Evolutionary conservation across 2,888 invertebrate species (phyloP), one percentile per base, ranked within the genome.

Genomic region (Ectobius pallidus): DNA sequence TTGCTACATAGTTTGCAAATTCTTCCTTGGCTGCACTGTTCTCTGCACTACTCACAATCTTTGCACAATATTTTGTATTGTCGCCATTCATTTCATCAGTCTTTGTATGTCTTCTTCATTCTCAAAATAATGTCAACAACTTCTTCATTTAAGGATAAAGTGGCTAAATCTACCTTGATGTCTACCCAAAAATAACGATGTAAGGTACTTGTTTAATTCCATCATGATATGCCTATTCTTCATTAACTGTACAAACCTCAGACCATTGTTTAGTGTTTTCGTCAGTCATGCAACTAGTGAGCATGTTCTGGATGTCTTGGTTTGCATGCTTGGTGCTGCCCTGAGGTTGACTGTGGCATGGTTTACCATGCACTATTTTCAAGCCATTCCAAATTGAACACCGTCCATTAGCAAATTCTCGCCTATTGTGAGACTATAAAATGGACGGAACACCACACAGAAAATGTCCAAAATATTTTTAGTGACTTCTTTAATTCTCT

Each of bases 321-420:
- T 49, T 49, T n/a, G 49, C n/a, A 49, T n/a, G n/a, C 49, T 49
- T 18, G 49, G n/a, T n/a, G n/a, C 49, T 49, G 49, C 49, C 49
- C n/a, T 49, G 49, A 4, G n/a, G n/a, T 18, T 49, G 49, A 49
- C 18, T 18, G n/a, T 49, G 49, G 7, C 18, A 14, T 9, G 39
- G n/a, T 49, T 49, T 49, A 49, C n/a, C 49, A 49, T 49, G n/a
- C 49, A n/a, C 14, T 14, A 49, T 49, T 49, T 49, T 49, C n/a
- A 14, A 49, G 6, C 18, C 49, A 49, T n/a, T 49, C 49, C 49
- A 49, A 14, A n/a, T 49, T 49, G n/a, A 49, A 49, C 6, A n/a
- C 49, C 4, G 18, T n/a, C n/a, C 49, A 49, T 49, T 49, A 49
- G 49, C 49, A 49, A 49, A 49, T 49, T n/a, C 49, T 49, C 49